Evolutionary conservation across 2,113 vertebrate species (phyloP).

Genomic region (Trochalopteron elliotii): DNA sequence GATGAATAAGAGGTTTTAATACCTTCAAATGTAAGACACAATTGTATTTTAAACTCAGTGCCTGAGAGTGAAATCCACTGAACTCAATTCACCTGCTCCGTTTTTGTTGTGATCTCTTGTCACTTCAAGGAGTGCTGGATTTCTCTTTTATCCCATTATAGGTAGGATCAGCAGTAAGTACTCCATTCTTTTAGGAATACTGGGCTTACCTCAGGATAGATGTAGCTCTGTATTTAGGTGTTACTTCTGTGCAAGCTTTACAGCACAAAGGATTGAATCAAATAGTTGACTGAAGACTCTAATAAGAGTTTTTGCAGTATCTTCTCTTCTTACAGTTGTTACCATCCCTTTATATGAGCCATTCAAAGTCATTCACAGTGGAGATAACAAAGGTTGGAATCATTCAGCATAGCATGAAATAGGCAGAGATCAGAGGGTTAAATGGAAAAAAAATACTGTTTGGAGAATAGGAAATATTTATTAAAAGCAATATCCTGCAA

Average conservation of each 20-base stretch:
- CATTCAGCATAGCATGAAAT: background rate
- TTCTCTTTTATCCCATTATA: constrained; percentile 18
- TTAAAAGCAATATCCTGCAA: background rate
- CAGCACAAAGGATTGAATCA: background rate
- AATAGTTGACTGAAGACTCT: background rate
- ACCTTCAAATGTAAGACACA: background rate
- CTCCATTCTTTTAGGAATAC: background rate
- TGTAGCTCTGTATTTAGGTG: background rate
- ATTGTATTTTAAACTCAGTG: background rate
- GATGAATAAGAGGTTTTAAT: background rate
- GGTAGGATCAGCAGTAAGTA: background rate
- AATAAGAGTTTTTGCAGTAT: background rate
- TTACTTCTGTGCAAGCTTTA: constrained; percentile 13
- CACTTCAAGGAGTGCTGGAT: background rate
- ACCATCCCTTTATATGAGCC: background rate
- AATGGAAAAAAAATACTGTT: background rate
- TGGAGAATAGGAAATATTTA: background rate
- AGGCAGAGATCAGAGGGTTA: background rate
- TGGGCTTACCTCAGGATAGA: background rate
- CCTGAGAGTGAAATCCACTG: background rate
- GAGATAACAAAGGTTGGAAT: background rate
- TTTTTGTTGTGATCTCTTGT: background rate
- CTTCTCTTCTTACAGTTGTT: background rate
- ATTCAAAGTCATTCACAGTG: background rate
- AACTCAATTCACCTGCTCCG: background rate